Evolutionary conservation across 2,797 vertebrate species (phyloP), one percentile per base, ranked within the genome.

Genomic region (Sebastes flavidus): DNA sequence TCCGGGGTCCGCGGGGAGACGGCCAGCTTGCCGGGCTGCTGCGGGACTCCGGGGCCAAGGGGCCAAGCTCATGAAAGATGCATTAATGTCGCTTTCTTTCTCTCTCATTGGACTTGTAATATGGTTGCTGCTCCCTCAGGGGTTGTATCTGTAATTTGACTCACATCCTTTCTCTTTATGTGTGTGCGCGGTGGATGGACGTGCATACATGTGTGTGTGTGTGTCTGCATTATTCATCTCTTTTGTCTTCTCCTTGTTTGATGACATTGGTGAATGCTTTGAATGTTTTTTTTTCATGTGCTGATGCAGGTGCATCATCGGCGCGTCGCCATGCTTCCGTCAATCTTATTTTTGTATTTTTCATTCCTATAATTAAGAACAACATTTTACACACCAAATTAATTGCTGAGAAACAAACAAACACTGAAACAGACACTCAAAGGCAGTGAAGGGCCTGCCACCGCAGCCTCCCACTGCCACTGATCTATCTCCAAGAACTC

Each of bases 21-120:
- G 52, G 38, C 60, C 55, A 60, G 75, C 49, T 55, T 42, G 62
- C 70, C 11, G 6, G 62, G 63, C 74, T 70, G 75, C 70, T 46
- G n/a, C 29, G 78, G 80, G 82, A 85, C 82, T 81, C 32, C 1
- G 52, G 72, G 82, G 76, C 84, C 56, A 22, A 14, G 73, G 60
- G 79, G 73, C 84, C 78, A 88, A 81, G 81, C 88, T 93, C 90
- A 93, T 93, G 87, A 93, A 93, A 92, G 49, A 91, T 93, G 75
- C 85, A 93, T 89, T 88, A 84, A 87, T 88, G 83, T 86, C 80
- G 86, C 78, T 67, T 84, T 72, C 71, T 77, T 75, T 87, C 46
- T 76, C 74, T 82, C 74, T 87, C 79, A 80, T 83, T 88, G 82
- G 83, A 86, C 84, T 81, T 75, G 77, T 83, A 84, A 84, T 86